phyloP scores from a whole-genome alignment of 1,140 invertebrate species.

The Condylostylus longicornis region DNA sequence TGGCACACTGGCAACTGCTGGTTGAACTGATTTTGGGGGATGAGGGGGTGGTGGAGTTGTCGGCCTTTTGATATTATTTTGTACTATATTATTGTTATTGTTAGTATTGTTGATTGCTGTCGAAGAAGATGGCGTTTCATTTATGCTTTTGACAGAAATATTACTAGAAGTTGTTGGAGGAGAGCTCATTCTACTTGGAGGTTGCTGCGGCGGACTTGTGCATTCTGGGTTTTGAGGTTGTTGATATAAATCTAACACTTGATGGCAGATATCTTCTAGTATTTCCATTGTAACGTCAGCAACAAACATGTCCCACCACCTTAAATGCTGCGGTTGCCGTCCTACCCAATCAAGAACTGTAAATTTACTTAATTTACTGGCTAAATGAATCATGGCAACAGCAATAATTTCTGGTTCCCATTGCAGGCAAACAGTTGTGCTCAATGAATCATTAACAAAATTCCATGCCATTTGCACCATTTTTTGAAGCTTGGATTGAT shows the following conservation, averaged over 20 bases:
- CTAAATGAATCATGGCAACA: slow-evolving; percentile 92
- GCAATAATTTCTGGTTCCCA: slow-evolving; percentile 99
- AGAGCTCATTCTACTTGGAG: slow-evolving; percentile 31
- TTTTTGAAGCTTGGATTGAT: slow-evolving; percentile 83
- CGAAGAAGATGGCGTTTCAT: slow-evolving; percentile 8
- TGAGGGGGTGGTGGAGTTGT: slow-evolving; percentile 8
- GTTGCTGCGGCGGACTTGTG: slow-evolving; percentile 43
- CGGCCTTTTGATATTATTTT: too few relatives aligned
- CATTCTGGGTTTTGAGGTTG: slow-evolving; percentile 40
- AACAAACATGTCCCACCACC: slow-evolving; percentile 98
- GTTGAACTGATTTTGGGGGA: slow-evolving; percentile 4
- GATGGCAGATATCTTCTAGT: slow-evolving; percentile 94
- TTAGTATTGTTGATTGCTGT: slow-evolving; percentile 5
- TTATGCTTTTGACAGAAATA: too few relatives aligned
- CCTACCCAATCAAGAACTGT: slow-evolving; percentile 88
- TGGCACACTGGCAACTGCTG: slow-evolving; percentile 2
- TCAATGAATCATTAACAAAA: slow-evolving; percentile 96
- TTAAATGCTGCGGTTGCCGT: slow-evolving; percentile 58
- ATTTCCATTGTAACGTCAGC: slow-evolving; percentile 84
- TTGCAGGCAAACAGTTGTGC: slow-evolving; percentile 90
- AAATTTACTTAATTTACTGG: slow-evolving; percentile 91
- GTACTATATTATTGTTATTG: too few relatives aligned
- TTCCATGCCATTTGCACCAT: slow-evolving; percentile 99
- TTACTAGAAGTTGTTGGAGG: slow-evolving; percentile 11
- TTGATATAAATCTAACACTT: slow-evolving; percentile 71